Conservation (phyloP, 2,888 invertebrate species). For the Rhagophthalmus giganteus region DNA sequence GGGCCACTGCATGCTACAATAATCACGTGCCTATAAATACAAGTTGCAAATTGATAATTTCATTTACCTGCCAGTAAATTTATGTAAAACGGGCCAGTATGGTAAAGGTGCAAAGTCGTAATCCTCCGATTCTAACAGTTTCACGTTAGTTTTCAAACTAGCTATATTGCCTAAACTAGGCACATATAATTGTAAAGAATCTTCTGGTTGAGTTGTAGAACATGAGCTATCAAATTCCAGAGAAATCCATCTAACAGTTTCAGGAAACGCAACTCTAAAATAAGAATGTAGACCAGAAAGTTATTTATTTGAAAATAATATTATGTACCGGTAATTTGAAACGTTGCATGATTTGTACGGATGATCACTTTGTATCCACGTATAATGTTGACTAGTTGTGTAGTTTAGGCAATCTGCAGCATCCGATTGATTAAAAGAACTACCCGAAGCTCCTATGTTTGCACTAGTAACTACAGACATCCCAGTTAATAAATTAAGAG, state of each 20-base stretch:
- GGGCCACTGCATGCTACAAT: slow-evolving; percentile 76
- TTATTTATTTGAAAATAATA: neutral
- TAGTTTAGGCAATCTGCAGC: slow-evolving; percentile 40
- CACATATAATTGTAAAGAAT: slow-evolving; percentile 75
- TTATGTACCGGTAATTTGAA: slow-evolving; percentile 72
- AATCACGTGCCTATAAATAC: neutral
- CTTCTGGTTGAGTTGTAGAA: slow-evolving; percentile 91
- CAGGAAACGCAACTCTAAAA: slow-evolving; percentile 81
- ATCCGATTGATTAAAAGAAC: slow-evolving; percentile 42
- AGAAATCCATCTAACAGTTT: slow-evolving; percentile 86
- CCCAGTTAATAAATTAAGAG: slow-evolving; percentile 70
- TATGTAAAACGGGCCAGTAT: slow-evolving; percentile 69
- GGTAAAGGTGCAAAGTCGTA: slow-evolving; percentile 51
- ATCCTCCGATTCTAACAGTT: slow-evolving; percentile 42
- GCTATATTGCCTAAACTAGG: slow-evolving; percentile 54
- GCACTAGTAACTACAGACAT: slow-evolving; percentile 38
- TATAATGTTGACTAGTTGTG: slow-evolving; percentile 85
- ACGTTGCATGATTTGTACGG: slow-evolving; percentile 91
- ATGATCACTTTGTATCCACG: slow-evolving; percentile 94
- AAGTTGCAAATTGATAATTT: neutral
- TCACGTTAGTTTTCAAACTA: slow-evolving; percentile 36
- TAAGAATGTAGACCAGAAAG: neutral
- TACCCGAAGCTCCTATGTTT: slow-evolving; percentile 40
- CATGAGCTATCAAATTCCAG: slow-evolving; percentile 92
- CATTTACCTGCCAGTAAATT: slow-evolving; percentile 62